phyloP scores from a whole-genome alignment of 1,140 invertebrate species.

The Halictus rubicundus region DNA sequence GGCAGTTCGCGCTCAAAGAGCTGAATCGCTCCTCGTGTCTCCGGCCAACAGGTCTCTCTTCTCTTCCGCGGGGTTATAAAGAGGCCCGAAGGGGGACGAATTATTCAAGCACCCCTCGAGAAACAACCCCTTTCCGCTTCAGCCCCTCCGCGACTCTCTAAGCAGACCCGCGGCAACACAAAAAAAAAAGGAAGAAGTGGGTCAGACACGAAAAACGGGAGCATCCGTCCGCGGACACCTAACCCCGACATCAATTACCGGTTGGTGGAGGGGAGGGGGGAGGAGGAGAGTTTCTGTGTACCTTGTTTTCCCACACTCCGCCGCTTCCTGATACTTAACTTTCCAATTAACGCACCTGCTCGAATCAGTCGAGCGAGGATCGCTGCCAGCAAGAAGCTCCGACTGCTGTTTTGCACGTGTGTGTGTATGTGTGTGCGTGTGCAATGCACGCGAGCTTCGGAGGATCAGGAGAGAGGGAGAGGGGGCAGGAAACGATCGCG shows the following conservation, averaged over 20 bases:
- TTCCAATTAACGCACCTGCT: constrained; percentile 68
- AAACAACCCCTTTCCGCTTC: neutral
- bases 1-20: neutral
- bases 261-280: no score
- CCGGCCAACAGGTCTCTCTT: no score
- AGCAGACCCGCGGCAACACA: neutral
- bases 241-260: constrained; percentile 31
- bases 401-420: neutral
- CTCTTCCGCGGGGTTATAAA: neutral
- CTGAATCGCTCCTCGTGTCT: neutral
- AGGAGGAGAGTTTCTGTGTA: neutral
- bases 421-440: neutral
- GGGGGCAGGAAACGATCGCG: constrained; percentile 14
- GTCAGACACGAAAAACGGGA: constrained; percentile 41
- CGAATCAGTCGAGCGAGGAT: constrained; percentile 22
- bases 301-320: constrained; percentile 46
- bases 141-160: neutral
- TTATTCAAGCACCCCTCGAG: neutral
- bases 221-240: constrained; percentile 26
- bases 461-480: neutral
- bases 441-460: neutral
- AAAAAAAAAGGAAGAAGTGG: neutral
- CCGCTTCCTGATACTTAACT: constrained; percentile 64
- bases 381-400: constrained; percentile 5
- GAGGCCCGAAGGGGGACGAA: neutral